Evolutionary conservation across 92 coral and sea anemone genomes (phyloP).

Genomic region (Diadumene lineata): DNA sequence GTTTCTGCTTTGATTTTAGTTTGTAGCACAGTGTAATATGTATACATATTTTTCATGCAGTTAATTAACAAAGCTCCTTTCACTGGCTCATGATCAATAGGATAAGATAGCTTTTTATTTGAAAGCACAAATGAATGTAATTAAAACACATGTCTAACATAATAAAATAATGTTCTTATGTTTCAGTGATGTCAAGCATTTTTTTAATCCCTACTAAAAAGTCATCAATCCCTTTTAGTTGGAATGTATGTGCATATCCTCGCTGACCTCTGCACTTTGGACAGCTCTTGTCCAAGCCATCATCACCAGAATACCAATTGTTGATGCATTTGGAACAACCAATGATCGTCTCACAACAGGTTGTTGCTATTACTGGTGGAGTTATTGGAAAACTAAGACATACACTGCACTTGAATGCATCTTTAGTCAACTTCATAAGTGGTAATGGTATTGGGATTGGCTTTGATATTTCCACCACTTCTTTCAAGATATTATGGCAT

Average conservation of each 20-base stretch:
- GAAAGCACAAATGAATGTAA: no score
- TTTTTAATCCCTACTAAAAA: slow-evolving; percentile 30
- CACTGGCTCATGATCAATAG: no score
- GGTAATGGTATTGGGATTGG: slow-evolving; percentile 20
- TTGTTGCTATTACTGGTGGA: slow-evolving; percentile 39
- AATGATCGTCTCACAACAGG: slow-evolving; percentile 31
- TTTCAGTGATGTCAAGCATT: no score
- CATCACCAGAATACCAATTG: slow-evolving; percentile 37
- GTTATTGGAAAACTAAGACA: slow-evolving; percentile 30
- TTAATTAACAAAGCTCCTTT: no score
- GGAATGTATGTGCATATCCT: slow-evolving; percentile 42
- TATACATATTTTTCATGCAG: no score
- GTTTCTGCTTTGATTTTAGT: no score
- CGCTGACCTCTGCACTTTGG: slow-evolving; percentile 22
- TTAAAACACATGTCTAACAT: no score
- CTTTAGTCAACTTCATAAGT: slow-evolving; percentile 28
- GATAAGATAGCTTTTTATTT: no score
- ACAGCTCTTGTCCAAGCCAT: slow-evolving; percentile 32
- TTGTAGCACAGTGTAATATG: no score
- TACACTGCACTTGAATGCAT: slow-evolving; percentile 44
- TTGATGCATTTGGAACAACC: slow-evolving; percentile 35
- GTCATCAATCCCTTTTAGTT: slow-evolving; percentile 38
- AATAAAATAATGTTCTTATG: no score
- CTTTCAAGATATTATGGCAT: slow-evolving; percentile 14
- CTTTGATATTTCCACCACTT: slow-evolving; percentile 16